Percentiles rank a stretch among this genome's conserved stretches.
Conservation (phyloP, 2,113 vertebrate species). For the Aegithalos caudatus region DNA sequence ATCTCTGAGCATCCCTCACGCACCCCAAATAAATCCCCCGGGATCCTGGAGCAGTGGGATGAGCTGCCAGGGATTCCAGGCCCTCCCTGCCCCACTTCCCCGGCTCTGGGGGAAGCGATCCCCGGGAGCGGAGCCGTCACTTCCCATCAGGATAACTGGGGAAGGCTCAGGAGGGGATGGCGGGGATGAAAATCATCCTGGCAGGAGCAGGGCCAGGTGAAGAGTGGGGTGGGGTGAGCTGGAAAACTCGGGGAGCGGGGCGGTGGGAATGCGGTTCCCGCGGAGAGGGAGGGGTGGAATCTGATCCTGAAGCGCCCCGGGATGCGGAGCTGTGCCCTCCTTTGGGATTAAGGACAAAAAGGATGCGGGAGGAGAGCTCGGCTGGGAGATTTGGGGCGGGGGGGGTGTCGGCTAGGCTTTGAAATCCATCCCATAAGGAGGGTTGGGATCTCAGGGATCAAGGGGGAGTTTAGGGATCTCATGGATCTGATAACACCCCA, state of each 20-base stretch:
- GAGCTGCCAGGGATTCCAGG: neutral
- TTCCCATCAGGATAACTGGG: neutral
- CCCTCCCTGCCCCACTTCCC: neutral
- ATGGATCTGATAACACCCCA: too few relatives aligned
- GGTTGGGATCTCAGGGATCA: neutral
- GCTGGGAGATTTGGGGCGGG: neutral
- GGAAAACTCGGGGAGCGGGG: neutral
- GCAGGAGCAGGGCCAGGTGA: neutral
- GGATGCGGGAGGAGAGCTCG: neutral
- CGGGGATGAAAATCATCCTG: neutral
- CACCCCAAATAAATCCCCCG: neutral
- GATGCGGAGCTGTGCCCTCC: neutral
- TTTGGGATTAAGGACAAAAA: neutral
- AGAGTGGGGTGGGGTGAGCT: neutral
- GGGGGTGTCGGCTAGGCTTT: neutral
- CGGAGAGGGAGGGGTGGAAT: neutral
- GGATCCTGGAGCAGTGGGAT: neutral
- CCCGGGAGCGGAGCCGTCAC: neutral
- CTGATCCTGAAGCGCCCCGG: neutral
- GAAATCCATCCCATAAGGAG: neutral
- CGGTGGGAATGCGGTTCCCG: neutral
- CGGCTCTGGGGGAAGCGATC: neutral
- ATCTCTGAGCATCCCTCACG: rapidly evolving
- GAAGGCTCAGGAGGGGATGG: neutral
- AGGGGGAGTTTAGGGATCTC: too few relatives aligned